Conservation (phyloP, 2,797 vertebrate species). For the Percopsis omiscomaycus region DNA sequence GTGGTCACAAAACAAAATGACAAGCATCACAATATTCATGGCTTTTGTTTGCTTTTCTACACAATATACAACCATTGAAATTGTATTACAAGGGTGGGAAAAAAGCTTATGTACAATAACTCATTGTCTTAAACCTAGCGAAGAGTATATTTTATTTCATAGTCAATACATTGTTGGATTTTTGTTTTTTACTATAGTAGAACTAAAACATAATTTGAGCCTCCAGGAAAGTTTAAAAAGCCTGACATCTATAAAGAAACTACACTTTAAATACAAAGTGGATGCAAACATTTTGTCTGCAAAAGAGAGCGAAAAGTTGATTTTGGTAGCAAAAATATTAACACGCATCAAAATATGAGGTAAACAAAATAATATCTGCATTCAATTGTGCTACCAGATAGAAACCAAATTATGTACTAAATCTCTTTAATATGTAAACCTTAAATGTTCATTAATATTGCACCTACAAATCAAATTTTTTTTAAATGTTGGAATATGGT, state of each 20-base stretch:
- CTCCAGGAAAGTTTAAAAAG: slow-evolving; percentile 66
- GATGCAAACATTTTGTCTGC: slow-evolving; percentile 67
- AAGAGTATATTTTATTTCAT: slow-evolving; percentile 80
- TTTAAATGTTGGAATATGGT: no score
- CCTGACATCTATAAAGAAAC: slow-evolving; percentile 52
- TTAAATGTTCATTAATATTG: no score
- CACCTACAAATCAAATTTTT: no score
- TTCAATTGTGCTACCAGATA: no score
- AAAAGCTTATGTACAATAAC: slow-evolving; percentile 94
- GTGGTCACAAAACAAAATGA: slow-evolving; percentile 85
- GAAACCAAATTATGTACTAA: no score
- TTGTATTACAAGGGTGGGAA: slow-evolving; percentile 84
- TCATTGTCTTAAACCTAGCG: slow-evolving; percentile 91
- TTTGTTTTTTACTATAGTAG: slow-evolving; percentile 55
- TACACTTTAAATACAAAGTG: slow-evolving; percentile 68
- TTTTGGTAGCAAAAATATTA: slow-evolving; percentile 35
- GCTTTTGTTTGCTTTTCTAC: slow-evolving; percentile 81
- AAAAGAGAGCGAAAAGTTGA: slow-evolving; percentile 56
- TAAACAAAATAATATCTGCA: slow-evolving; percentile 8
- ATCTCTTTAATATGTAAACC: no score
- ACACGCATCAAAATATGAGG: slow-evolving; percentile 22
- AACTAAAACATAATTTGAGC: slow-evolving; percentile 75
- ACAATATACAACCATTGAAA: slow-evolving; percentile 92
- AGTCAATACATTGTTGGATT: slow-evolving; percentile 75
- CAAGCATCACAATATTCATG: slow-evolving; percentile 90